These are phyloP conservation scores for Eclectus roratus DNA, from an alignment of 2,113 vertebrate genomes.

Conservation along the genomic window DNA sequence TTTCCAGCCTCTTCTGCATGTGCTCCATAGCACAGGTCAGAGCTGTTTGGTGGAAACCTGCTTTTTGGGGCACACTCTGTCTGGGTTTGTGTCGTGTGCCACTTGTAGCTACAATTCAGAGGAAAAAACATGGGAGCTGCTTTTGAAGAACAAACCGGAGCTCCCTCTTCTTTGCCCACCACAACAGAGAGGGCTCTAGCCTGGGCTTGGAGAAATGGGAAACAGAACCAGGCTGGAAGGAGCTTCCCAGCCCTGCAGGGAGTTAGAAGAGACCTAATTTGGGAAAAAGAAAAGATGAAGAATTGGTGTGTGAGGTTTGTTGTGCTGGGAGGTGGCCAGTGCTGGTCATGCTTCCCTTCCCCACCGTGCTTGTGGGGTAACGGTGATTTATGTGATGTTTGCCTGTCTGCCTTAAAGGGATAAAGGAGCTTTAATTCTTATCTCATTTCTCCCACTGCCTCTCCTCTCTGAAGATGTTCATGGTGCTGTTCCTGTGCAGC, in stretches of 20 bases:
- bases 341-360: conserved; percentile 5
- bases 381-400: background rate
- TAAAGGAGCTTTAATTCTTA: background rate
- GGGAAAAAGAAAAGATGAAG: conserved; percentile 36
- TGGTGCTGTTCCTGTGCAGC: rapidly evolving
- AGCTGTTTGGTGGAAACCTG: background rate
- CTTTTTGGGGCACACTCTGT: background rate
- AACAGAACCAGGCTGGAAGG: background rate
- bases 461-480: background rate
- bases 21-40: background rate
- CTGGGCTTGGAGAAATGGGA: background rate
- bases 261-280: conserved; percentile 44
- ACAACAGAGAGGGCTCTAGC: background rate
- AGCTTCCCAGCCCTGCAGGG: background rate
- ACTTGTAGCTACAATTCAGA: background rate
- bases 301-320: conserved; percentile 8
- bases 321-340: conserved; percentile 19
- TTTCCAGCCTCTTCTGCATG: background rate
- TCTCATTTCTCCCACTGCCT: background rate
- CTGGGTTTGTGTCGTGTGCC: background rate
- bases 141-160: background rate
- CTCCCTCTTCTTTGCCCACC: background rate
- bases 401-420: background rate
- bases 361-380: background rate
- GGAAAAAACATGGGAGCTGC: background rate